Base-by-base conservation (phyloP, 2,888 invertebrate genomes). In the Brachylomia viminalis region DNA sequence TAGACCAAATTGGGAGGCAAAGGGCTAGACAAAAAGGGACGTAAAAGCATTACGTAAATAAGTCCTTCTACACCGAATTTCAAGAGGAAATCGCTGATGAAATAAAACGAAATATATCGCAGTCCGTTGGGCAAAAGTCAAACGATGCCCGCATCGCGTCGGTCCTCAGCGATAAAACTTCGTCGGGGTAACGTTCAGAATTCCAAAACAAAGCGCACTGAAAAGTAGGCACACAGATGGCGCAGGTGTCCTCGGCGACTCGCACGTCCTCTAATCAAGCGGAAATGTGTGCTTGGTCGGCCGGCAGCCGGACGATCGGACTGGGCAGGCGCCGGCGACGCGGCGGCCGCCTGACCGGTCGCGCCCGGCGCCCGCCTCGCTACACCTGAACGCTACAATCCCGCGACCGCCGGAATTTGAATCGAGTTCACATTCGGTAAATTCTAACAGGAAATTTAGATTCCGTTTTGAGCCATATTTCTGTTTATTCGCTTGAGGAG, bases 241-340 rank as follows among this genome's bases (percentile, higher is more conserved):
- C 92, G 92, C 95, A 95, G 95, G 95, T 95, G 95, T 93, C 91
- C 92, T 92, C 87, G 85, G 91, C 89, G 91, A 92, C 93, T 94
- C 92, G 92, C 92, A 91, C 92, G 92, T 91, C 90, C 93, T 95
- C 94, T 95, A 96, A 96, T 96, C 96, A 95, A 95, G 94, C 94
- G 95, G 95, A 96, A 96, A 95, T 94, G 91, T 95, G 94, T 93
- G 93, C 94, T 95, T 90, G 91, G 92, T 90, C 92, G 93, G 89
- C 89, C 92, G 92, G 86, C 86, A 90, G 89, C 90, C 90, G 90
- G 89, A 80, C 91, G 86, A 88, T 89, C 91, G 90, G 90, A 27
- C 82, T 86, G 90, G 88, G 87, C 87, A 88, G 81, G 65, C 77
- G 42, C 38, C 38, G 38, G 38, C 38, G 38, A 7, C 38, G 38